These are phyloP conservation scores for Halesus radiatus DNA, from an alignment of 1,140 invertebrate genomes.

Conservation along the genomic window DNA sequence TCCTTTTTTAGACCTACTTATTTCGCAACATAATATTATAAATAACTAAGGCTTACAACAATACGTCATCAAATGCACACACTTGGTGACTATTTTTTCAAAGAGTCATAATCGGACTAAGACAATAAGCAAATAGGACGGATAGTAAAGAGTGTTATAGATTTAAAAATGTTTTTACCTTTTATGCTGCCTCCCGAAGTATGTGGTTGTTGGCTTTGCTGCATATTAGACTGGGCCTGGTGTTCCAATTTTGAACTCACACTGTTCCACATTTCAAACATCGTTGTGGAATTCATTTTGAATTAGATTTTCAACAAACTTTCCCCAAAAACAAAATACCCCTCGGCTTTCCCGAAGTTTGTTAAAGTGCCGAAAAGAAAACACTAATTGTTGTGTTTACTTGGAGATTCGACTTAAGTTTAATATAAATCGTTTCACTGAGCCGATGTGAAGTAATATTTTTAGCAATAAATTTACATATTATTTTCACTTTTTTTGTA, in stretches of 20 bases:
- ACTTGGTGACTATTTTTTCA: too few relatives aligned
- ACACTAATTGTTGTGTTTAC: too few relatives aligned
- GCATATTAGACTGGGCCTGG: conserved; percentile 76
- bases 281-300: conserved; percentile 75
- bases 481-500: background rate
- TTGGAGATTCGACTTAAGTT: too few relatives aligned
- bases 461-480: background rate
- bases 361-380: too few relatives aligned
- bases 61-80: too few relatives aligned
- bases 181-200: conserved; percentile 87
- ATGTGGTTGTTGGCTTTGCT: conserved; percentile 79
- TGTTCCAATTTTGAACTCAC: conserved; percentile 85
- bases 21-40: too few relatives aligned
- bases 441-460: too few relatives aligned
- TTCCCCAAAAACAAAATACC: too few relatives aligned
- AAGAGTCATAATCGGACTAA: background rate
- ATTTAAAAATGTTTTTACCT: conserved; percentile 71
- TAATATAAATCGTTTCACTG: too few relatives aligned
- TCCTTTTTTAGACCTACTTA: too few relatives aligned
- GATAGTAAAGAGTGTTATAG: background rate
- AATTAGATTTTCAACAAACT: background rate
- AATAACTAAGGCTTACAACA: too few relatives aligned
- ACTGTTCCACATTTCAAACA: conserved; percentile 91
- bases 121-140: background rate
- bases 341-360: too few relatives aligned